Conservation (phyloP, 2,888 invertebrate genomes). For the Drosophila seclusa region DNA sequence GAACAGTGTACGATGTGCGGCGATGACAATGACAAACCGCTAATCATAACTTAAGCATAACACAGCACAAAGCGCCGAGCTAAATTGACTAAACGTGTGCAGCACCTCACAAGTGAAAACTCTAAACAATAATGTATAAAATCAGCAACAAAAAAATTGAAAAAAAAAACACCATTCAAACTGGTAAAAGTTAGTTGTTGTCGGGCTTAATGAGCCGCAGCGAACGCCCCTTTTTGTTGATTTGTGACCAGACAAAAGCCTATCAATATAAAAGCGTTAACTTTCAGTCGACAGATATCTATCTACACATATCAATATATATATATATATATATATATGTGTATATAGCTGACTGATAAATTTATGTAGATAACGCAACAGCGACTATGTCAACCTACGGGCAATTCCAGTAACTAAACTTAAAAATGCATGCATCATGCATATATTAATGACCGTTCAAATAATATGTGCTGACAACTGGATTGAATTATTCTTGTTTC, state of each 20-base stretch:
- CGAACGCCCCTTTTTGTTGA: slow-evolving; percentile 47
- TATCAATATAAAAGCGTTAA: slow-evolving; percentile 4
- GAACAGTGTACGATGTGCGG: slow-evolving; percentile 5
- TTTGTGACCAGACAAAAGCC: slow-evolving; percentile 31
- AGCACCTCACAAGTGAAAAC: slow-evolving; percentile 63
- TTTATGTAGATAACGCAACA: not conserved
- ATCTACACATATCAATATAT: not conserved
- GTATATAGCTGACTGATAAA: not conserved
- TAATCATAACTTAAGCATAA: slow-evolving; percentile 74
- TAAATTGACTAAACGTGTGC: slow-evolving; percentile 65
- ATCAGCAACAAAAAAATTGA: slow-evolving; percentile 13
- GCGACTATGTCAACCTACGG: not conserved
- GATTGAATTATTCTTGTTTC: not conserved
- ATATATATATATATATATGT: not conserved
- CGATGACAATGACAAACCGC: slow-evolving; percentile 72
- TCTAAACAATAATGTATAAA: slow-evolving; percentile 61
- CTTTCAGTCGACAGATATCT: slow-evolving; percentile 12
- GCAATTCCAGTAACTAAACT: not conserved
- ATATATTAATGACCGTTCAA: not conserved
- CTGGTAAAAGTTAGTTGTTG: slow-evolving; percentile 65
- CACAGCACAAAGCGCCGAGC: slow-evolving; percentile 44
- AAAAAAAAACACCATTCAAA: slow-evolving; percentile 32
- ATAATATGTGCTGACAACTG: not conserved
- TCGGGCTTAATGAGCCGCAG: slow-evolving; percentile 60
- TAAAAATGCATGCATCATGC: not conserved